Evolutionary conservation across 2,888 invertebrate species (phyloP).

Genomic region (Mythimna pallens): DNA sequence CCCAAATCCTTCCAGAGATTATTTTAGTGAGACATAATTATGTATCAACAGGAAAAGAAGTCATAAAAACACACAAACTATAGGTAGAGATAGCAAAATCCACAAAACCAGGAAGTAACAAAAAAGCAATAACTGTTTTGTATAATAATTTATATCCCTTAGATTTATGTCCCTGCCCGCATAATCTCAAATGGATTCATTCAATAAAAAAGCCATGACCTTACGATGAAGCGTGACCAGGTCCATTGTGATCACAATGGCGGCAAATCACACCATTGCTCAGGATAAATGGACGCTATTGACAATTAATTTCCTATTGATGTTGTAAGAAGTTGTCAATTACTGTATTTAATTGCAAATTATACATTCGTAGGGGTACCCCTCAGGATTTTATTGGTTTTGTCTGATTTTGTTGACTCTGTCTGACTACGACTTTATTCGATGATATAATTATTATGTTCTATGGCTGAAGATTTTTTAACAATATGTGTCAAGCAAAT

Average conservation of each 20-base stretch:
- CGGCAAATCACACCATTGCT: slow-evolving; percentile 77
- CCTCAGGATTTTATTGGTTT: not conserved
- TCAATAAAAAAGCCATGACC: slow-evolving; percentile 86
- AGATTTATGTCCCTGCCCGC: slow-evolving; percentile 76
- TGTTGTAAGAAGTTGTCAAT: slow-evolving; percentile 44
- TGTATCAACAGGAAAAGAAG: not conserved
- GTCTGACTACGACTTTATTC: not conserved
- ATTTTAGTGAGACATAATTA: too few relatives aligned
- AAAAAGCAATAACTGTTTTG: slow-evolving; percentile 40
- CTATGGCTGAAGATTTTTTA: not conserved
- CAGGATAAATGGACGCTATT: slow-evolving; percentile 64
- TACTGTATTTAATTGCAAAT: slow-evolving; percentile 43
- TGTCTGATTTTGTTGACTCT: not conserved
- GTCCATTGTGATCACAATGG: slow-evolving; percentile 78
- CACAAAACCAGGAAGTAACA: slow-evolving; percentile 45
- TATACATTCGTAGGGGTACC: slow-evolving; percentile 4
- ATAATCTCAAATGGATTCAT: slow-evolving; percentile 81
- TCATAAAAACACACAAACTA: not conserved
- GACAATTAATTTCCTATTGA: slow-evolving; percentile 65
- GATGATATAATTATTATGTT: too few relatives aligned
- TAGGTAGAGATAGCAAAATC: not conserved
- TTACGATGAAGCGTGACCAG: slow-evolving; percentile 70
- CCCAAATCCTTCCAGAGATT: too few relatives aligned
- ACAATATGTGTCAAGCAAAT: not conserved
- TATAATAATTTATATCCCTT: slow-evolving; percentile 56